Evolutionary conservation across 1,140 invertebrate species (phyloP).

Genomic region (Apis laboriosa): DNA sequence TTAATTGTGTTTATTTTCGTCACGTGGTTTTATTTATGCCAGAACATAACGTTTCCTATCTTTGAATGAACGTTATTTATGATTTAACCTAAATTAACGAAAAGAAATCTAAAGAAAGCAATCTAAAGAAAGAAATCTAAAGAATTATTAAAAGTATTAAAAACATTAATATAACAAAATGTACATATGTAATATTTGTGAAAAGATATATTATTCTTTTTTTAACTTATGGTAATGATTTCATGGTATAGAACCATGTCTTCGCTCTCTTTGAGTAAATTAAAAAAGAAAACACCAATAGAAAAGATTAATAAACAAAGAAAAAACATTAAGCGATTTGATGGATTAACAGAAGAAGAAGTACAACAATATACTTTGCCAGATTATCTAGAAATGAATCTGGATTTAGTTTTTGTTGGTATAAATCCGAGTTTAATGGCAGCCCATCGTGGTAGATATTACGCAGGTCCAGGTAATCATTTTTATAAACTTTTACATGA

Average conservation of each 20-base stretch:
- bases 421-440: constrained; percentile 79
- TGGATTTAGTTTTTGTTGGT: constrained; percentile 77
- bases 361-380: constrained; percentile 72
- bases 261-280: constrained; percentile 65
- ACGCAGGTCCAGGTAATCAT: constrained; percentile 79
- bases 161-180: not conserved
- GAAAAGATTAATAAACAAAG: constrained; percentile 43
- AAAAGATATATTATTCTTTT: not conserved
- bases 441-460: constrained; percentile 77
- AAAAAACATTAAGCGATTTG: constrained; percentile 71
- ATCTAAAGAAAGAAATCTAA: too few relatives aligned
- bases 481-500: constrained; percentile 78
- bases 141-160: not conserved
- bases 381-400: constrained; percentile 71
- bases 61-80: too few relatives aligned
- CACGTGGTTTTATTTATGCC: too few relatives aligned
- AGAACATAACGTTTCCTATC: too few relatives aligned
- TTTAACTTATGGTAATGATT: not conserved
- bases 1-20: too few relatives aligned
- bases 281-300: constrained; percentile 56
- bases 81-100: not conserved
- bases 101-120: not conserved
- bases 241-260: constrained; percentile 56
- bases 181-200: not conserved
- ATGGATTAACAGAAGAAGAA: constrained; percentile 76